Conservation (phyloP, 2,888 invertebrate genomes). For the Xanthorhoe designata region DNA sequence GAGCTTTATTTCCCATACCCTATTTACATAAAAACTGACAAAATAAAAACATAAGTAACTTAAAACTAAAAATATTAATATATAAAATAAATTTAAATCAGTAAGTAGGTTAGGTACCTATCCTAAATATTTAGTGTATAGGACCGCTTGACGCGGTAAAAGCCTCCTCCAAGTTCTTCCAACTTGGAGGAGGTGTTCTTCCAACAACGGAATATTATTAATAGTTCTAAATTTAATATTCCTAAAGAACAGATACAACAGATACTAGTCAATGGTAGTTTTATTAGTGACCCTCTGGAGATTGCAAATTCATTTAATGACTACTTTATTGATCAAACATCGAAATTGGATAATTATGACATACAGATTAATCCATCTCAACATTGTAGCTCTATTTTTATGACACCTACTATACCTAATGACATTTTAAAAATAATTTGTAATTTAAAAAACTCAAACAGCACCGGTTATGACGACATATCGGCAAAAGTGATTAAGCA, state of each 20-base stretch:
- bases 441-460: neutral
- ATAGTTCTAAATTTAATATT: constrained; percentile 8
- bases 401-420: neutral
- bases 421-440: too few species aligned
- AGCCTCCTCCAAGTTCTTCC: too few species aligned
- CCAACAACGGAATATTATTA: constrained; percentile 3
- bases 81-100: too few species aligned
- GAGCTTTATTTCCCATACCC: too few species aligned
- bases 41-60: too few species aligned
- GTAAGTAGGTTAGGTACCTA: too few species aligned
- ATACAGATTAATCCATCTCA: neutral
- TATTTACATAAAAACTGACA: too few species aligned
- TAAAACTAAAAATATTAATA: too few species aligned
- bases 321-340: neutral
- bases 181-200: too few species aligned
- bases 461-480: neutral
- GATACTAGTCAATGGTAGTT: neutral
- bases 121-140: too few species aligned
- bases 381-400: neutral
- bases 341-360: neutral
- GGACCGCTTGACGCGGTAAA: too few species aligned
- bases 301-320: neutral
- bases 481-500: neutral
- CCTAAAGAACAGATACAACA: neutral
- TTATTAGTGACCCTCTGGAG: neutral